Conservation (phyloP, 1,140 invertebrate genomes). For the Rhynchophorus ferrugineus region DNA sequence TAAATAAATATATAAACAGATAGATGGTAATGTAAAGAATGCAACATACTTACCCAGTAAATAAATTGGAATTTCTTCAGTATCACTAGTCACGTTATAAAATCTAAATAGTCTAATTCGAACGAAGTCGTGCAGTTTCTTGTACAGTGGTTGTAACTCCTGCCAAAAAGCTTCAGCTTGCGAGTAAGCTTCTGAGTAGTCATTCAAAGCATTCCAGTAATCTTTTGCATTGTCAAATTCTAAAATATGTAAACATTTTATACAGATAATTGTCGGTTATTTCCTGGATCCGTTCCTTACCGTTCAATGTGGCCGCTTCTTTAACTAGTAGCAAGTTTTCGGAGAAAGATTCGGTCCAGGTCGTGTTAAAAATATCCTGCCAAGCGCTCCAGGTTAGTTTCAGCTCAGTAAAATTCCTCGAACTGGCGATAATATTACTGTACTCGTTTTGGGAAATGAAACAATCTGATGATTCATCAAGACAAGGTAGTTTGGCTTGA, state of each 20-base stretch:
- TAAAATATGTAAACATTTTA: conserved; percentile 17
- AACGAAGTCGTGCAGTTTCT: conserved; percentile 49
- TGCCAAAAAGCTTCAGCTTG: conserved; percentile 47
- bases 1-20: no score
- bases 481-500: conserved; percentile 37
- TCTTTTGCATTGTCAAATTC: conserved; percentile 40
- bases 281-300: conserved; percentile 41
- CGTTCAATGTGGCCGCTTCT: conserved; percentile 49
- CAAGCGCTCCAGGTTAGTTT: conserved; percentile 40
- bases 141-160: conserved; percentile 46
- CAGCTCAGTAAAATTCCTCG: conserved; percentile 22
- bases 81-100: conserved; percentile 31
- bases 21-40: no score
- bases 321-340: conserved; percentile 46
- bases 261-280: conserved; percentile 17
- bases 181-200: conserved; percentile 46
- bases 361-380: conserved; percentile 40
- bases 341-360: conserved; percentile 40
- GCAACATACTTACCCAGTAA: conserved; percentile 46
- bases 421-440: conserved; percentile 14
- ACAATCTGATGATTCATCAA: conserved; percentile 18
- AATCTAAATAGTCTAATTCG: conserved; percentile 36
- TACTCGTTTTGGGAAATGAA: conserved; percentile 18
- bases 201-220: conserved; percentile 54
- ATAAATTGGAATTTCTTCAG: conserved; percentile 44